Evolutionary conservation across 2,797 vertebrate genomes (phyloP), one percentile per base, ranked within the genome.

Genomic region (Gymnopithys bicolor): DNA sequence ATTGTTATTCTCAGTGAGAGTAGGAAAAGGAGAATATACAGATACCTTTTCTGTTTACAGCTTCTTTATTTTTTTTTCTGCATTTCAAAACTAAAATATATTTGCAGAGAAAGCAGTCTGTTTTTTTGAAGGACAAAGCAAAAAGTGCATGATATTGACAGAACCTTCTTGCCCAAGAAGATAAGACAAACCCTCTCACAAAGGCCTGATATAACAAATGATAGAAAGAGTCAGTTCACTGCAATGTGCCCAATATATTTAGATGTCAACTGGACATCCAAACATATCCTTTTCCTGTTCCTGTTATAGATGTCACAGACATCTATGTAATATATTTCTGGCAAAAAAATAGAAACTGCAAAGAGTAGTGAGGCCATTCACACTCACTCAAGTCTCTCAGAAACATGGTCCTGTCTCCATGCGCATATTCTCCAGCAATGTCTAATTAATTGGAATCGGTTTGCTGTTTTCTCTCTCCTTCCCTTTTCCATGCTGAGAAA

Each of bases 351-450:
- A 51, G 43, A 56, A 19, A 21, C 7, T 30, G 24, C 8, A 55
- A 59, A 75, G 11, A 35, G 35, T 7, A 73, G 25, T 32, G 8
- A 30, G 25, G 18, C 53, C 45, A 67, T 14, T 27, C 33, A 46
- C 10, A 4, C 10, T 46, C 25, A 25, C 35, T 76, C 51, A 55
- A 25, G 62, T 51, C 33, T 25, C 43, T 87, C 59, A 69, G 35
- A 74, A 77, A 39, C 35, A 48, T 0, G 0, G 1, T 5, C 3
- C 4, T 37, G 19, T 48, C 24, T 74, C 39, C 59, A 51, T 19
- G 32, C 16, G 5, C 11, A 17, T 33, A 25, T 33, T 49, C 11
- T 85, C 8, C 32, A 73, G 35, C 13, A 82, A 43, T 7, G 10
- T 4, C 10, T 24, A 33, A 56, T 48, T 74, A 39, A 73, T 33